phyloP scores from a whole-genome alignment of 2,888 invertebrate species.

The Tiliacea aurago region DNA sequence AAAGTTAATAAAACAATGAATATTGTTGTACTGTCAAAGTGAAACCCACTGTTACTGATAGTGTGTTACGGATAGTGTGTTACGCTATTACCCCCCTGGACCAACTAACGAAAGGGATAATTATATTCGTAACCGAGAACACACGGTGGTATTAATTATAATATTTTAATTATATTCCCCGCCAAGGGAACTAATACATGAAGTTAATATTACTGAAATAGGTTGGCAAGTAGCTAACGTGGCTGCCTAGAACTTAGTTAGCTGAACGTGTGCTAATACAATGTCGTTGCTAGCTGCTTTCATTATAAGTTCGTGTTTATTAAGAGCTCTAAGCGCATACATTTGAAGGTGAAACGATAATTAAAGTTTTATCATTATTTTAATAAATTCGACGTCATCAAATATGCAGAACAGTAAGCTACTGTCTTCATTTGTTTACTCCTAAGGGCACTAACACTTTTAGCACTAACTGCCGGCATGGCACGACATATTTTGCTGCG shows the following conservation, averaged over 20 bases:
- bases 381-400: too few relatives aligned
- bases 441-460: too few relatives aligned
- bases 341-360: not conserved
- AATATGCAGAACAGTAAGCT: too few relatives aligned
- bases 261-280: constrained; percentile 13
- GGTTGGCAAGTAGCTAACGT: constrained; percentile 23
- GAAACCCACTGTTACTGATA: too few relatives aligned
- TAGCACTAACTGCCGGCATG: too few relatives aligned
- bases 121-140: constrained; percentile 38
- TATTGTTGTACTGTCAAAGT: too few relatives aligned
- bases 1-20: too few relatives aligned
- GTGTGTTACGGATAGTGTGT: too few relatives aligned
- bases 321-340: not conserved
- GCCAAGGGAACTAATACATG: constrained; percentile 35
- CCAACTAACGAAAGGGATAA: constrained; percentile 53
- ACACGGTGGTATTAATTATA: constrained; percentile 44
- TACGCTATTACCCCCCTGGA: not conserved
- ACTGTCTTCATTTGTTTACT: too few relatives aligned
- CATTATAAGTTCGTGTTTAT: constrained; percentile 15
- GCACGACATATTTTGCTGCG: too few relatives aligned
- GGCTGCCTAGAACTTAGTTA: constrained; percentile 15
- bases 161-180: constrained; percentile 51
- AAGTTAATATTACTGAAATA: constrained; percentile 45
- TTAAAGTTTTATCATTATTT: too few relatives aligned
- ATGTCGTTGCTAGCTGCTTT: constrained; percentile 4